Percentiles rank a stretch among this genome's conserved stretches.
Conservation (phyloP, 2,113 vertebrate genomes). For the Narcine bancroftii region DNA sequence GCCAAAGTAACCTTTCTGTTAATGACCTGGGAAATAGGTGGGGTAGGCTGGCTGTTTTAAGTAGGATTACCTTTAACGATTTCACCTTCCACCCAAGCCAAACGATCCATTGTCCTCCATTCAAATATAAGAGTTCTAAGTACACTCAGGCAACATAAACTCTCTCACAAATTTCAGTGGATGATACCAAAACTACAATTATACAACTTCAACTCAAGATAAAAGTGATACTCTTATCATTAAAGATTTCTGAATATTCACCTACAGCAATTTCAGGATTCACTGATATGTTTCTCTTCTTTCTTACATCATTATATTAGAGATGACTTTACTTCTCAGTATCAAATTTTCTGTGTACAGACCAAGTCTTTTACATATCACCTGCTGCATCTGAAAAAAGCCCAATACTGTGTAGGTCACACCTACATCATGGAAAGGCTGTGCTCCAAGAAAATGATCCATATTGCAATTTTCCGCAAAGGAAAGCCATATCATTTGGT, state of each 20-base stretch:
- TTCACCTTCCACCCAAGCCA: neutral
- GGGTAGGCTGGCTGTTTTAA: neutral
- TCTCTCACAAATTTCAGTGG: neutral
- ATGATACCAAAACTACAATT: neutral
- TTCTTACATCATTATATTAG: no score
- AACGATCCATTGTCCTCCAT: neutral
- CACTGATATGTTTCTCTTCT: no score
- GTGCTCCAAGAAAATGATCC: no score
- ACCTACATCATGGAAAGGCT: no score
- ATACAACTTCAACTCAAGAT: neutral
- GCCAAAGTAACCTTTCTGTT: neutral
- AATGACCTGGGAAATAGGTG: neutral
- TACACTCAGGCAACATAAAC: neutral
- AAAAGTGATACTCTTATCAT: neutral
- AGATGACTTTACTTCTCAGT: no score
- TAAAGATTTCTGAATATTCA: neutral
- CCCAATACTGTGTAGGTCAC: no score
- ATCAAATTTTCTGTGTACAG: no score
- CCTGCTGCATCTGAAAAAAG: no score
- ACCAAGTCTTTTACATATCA: no score
- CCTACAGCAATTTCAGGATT: no score
- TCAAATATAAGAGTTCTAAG: neutral
- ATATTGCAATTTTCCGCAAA: no score
- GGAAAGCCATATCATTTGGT: no score
- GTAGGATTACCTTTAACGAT: neutral